Evolutionary conservation across 2,888 invertebrate species (phyloP), one percentile per base, ranked within the genome.

Genomic region (Norana najaformis): DNA sequence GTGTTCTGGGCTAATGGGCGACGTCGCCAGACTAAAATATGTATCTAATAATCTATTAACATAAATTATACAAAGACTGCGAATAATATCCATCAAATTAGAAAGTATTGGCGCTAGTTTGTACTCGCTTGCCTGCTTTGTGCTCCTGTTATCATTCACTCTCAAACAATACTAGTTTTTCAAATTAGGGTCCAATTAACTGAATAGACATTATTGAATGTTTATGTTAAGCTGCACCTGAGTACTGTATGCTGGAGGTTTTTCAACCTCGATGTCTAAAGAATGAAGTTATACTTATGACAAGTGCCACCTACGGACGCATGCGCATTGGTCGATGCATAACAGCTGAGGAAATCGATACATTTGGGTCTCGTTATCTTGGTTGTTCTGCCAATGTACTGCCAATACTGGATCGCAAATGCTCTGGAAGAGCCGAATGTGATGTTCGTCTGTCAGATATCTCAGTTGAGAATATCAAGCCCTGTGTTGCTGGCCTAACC

Each of bases 331-430:
- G 88, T n/a, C 88, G 88, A n/a, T 88, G 88, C 34, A 38, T 88
- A 41, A 41, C 36, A 37, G 38, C 88, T n/a, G 88, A 88, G 36
- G 83, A 83, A 83, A 36, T 83, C 36, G 83, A 34, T 1, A 34
- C 18, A 83, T 83, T 83, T 41, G 88, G 88, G 2, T 36, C 88
- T 39, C 88, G 37, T 34, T 88, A 39, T 36, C 37, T 90, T 35
- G 90, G 89, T 23, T 90, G 90, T 69, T 47, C 69, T 14, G 89
- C 83, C 13, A 89, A 90, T 69, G 90, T 90, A 14, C 34, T 89
- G 36, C 35, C 38, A n/a, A 47, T 89, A 11, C 37, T 89, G 37
- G 90, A 90, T 41, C 34, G 37, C 37, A 89, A 90, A 41, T 90
- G 90, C 39, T 88, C 90, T 18, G 90, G 90, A 88, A 53, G 34